Conservation (phyloP, 2,797 vertebrate species). For the Gallinago nigripennis region DNA sequence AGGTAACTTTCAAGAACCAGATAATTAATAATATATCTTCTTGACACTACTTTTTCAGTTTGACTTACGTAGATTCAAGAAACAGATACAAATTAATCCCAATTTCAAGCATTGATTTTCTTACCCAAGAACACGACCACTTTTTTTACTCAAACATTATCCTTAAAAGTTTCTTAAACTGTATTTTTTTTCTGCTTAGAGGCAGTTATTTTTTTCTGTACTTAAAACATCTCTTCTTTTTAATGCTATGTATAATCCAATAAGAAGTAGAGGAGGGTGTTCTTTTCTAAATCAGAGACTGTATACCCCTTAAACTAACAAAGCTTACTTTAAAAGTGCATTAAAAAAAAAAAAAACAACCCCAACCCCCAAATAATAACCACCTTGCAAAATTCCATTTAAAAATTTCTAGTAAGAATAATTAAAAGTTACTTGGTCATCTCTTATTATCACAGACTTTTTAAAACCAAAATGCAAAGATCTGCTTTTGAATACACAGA, state of each 20-base stretch:
- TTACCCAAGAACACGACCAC: not conserved
- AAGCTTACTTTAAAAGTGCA: not conserved
- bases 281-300: not conserved
- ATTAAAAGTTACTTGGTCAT: not conserved
- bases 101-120: not conserved
- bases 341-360: not conserved
- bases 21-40: not conserved
- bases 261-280: not conserved
- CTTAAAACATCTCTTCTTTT: not conserved
- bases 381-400: not conserved
- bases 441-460: not conserved
- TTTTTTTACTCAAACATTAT: not conserved
- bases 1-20: not conserved
- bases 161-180: not conserved
- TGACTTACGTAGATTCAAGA: not conserved
- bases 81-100: not conserved
- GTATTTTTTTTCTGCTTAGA: not conserved
- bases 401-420: not conserved
- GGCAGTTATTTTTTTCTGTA: not conserved
- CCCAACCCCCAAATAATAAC: accelerated
- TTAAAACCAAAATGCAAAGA: not conserved
- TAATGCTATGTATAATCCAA: not conserved
- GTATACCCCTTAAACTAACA: not conserved
- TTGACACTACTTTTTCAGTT: not conserved
- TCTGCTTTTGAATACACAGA: not conserved